Evolutionary conservation across 2,113 vertebrate genomes (phyloP), one percentile per base, ranked within the genome.

Genomic region (Myiozetetes cayanensis): DNA sequence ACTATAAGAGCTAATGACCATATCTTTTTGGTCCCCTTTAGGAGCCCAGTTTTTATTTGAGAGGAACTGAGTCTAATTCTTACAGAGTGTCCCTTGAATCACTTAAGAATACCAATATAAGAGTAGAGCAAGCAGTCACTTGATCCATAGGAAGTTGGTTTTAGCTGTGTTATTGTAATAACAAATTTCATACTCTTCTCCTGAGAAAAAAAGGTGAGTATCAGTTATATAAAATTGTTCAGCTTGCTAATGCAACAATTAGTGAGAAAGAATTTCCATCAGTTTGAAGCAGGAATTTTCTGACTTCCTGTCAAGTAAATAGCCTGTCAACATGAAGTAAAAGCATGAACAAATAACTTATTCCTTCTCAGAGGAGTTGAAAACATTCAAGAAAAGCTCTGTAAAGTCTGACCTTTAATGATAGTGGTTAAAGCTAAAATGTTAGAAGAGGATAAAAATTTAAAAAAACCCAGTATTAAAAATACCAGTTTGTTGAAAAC

Each of bases 1-100:
- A 47, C 3, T 81, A 4, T 19, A 30, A 68, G 50, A 89, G 28
- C 2, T 55, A 71, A 66, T 27, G 1, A 56, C 3, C 0, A 0
- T 43, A 21, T 43, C 3, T 24, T 67, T 72, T 46, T 66, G 12
- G 12, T 27, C 8, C 5, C 8, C 9, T 72, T 66, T 82, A 50
- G 39, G 81, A 82, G 4, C 8, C 5, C 5, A 22, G 2, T 20
- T 43, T 19, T 77, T 66, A 18, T 66, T 58, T 76, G 24, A 37
- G 62, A 44, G 5, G 3, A 22, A 20, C 22, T 24, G 18, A 55
- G 13, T 74, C 8, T 46, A 50, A 43, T 66, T 53, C 37, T 23
- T 17, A 19, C 4, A 35, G 18, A 39, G 10, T 41, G 8, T 85
- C 20, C 86, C 50, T 58, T 50, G n/a, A 71, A 55, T 3, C 4